These are phyloP conservation scores for Threskiornis aethiopicus DNA, from an alignment of 2,797 vertebrate species.

Conservation along the genomic window DNA sequence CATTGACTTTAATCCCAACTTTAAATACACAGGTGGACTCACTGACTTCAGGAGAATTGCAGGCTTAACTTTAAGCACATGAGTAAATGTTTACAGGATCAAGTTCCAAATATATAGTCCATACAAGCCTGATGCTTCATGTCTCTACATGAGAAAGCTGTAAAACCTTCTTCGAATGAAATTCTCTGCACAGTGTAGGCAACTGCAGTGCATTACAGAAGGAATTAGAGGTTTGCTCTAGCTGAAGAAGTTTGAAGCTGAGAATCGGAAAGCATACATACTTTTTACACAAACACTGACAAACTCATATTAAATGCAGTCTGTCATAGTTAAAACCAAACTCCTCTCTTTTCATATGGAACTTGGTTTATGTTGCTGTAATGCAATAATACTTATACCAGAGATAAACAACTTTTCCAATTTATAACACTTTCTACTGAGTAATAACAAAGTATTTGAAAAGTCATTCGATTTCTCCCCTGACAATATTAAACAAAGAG, in stretches of 20 bases:
- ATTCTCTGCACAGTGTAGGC: background rate
- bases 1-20: background rate
- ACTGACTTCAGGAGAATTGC: background rate
- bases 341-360: background rate
- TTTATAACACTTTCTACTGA: background rate
- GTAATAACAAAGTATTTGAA: background rate
- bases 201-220: background rate
- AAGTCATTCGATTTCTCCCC: background rate
- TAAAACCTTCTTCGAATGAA: background rate
- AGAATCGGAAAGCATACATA: background rate
- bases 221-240: background rate
- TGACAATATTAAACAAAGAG: background rate
- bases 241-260: background rate
- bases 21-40: background rate
- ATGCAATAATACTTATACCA: background rate
- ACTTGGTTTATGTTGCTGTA: background rate
- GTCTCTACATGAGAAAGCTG: background rate
- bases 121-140: background rate
- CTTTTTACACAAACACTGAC: background rate
- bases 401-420: background rate
- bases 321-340: background rate
- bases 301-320: background rate
- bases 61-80: background rate
- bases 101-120: background rate
- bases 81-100: background rate